A percentile compares a stretch with the other conserved stretches of the same genome.
Conservation (phyloP, 2,888 invertebrate species). For the Archips xylosteana region DNA sequence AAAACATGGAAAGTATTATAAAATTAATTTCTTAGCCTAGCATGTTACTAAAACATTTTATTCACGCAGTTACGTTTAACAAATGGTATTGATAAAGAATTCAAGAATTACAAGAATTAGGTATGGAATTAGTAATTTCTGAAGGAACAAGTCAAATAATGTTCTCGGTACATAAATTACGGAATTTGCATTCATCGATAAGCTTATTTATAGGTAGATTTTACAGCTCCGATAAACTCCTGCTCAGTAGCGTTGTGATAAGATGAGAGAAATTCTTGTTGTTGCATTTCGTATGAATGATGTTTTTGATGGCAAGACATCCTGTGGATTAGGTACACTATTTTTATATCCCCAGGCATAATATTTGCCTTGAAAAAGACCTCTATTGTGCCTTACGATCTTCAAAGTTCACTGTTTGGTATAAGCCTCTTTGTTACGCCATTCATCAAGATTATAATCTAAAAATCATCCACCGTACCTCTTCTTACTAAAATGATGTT, state of each 20-base stretch:
- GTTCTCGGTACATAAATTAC: constrained; percentile 24
- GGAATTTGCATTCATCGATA: constrained; percentile 31
- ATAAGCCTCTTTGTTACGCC: not conserved
- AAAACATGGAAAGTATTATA: no score
- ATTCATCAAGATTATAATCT: not conserved
- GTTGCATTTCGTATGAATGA: constrained; percentile 9
- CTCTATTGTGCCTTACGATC: not conserved
- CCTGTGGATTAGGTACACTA: constrained; percentile 11
- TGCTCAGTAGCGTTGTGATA: constrained; percentile 24
- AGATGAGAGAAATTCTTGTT: constrained; percentile 34
- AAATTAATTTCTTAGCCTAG: no score
- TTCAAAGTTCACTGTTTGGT: not conserved
- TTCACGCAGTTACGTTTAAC: no score
- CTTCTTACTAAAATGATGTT: no score
- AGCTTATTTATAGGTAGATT: constrained; percentile 30
- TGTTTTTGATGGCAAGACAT: constrained; percentile 20
- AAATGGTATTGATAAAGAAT: not conserved
- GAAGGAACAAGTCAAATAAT: not conserved
- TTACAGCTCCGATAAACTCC: constrained; percentile 21
- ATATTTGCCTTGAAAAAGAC: not conserved
- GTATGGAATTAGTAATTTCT: not conserved
- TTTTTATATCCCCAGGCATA: not conserved
- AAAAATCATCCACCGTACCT: not conserved
- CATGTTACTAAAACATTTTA: no score
- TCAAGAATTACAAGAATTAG: not conserved